Evolutionary conservation across 2,888 invertebrate genomes (phyloP).

Genomic region (Pinctada fucata): DNA sequence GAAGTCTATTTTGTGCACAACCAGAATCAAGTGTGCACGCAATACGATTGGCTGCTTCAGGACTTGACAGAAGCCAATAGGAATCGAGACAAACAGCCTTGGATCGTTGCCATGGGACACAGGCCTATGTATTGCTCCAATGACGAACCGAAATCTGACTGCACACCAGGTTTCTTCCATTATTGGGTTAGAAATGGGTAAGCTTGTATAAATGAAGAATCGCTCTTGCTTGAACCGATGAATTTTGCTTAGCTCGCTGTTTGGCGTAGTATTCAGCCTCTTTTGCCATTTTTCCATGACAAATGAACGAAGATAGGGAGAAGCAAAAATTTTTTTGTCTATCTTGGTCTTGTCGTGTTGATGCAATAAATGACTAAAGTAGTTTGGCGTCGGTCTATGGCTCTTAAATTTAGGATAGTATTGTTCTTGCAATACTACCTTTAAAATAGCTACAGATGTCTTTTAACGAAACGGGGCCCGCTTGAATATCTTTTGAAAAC

Average conservation of each 20-base stretch:
- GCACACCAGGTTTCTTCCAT: slow-evolving; percentile 49
- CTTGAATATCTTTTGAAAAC: no score
- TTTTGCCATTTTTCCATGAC: slow-evolving; percentile 41
- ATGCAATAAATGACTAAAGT: no score
- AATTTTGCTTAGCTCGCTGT: background rate
- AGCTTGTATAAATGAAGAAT: no score
- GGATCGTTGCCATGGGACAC: slow-evolving; percentile 75
- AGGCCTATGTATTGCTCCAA: slow-evolving; percentile 77
- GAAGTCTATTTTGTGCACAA: slow-evolving; percentile 75
- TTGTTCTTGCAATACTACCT: no score
- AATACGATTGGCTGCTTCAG: slow-evolving; percentile 63
- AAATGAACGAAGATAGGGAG: no score
- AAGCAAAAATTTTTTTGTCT: no score
- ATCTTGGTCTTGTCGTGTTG: no score
- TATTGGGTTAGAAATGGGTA: slow-evolving; percentile 55
- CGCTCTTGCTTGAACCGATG: background rate
- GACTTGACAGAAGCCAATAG: slow-evolving; percentile 67
- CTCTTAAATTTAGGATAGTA: no score
- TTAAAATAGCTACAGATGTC: no score
- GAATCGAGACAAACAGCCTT: slow-evolving; percentile 61
- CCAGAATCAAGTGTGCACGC: slow-evolving; percentile 81
- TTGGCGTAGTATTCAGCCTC: no score
- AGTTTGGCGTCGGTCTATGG: no score
- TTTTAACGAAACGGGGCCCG: no score
- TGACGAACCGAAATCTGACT: slow-evolving; percentile 64